A percentile compares a stretch with the other conserved stretches of the same genome.
phyloP scores from a whole-genome alignment of 2,113 vertebrate genomes.

The Cyphomyrus plagiostoma region DNA sequence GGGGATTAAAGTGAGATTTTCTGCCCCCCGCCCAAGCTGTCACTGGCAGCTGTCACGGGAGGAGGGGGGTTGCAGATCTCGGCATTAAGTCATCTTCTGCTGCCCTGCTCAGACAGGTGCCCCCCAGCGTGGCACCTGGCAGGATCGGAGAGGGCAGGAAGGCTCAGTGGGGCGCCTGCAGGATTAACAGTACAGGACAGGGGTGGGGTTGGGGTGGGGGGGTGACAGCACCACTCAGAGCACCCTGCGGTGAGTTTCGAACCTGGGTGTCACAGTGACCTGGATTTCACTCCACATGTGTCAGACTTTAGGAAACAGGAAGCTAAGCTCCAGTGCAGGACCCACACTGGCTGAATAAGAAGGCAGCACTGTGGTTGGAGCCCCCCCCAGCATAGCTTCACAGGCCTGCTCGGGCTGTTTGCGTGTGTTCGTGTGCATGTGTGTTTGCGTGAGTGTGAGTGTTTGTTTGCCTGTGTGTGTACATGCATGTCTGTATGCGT shows the following conservation, averaged over 20 bases:
- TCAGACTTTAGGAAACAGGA: background rate
- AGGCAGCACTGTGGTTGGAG: background rate
- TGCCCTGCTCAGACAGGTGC: background rate
- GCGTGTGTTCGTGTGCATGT: background rate
- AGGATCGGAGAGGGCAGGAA: background rate
- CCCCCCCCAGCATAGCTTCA: background rate
- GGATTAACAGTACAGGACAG: background rate
- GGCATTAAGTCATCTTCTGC: background rate
- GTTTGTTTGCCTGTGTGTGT: too few relatives aligned
- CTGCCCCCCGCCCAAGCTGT: background rate
- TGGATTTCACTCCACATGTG: background rate
- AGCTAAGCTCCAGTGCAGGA: background rate
- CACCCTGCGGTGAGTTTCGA: background rate
- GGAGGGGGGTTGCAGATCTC: background rate
- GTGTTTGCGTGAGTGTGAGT: background rate
- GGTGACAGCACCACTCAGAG: background rate
- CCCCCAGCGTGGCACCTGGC: background rate
- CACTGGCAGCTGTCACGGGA: background rate
- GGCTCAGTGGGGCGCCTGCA: background rate
- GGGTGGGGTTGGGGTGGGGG: background rate
- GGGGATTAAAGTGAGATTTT: background rate
- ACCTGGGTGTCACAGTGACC: background rate
- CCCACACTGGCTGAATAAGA: background rate
- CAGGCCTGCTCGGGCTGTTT: background rate
- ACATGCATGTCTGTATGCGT: background rate